A percentile compares a stretch with the other conserved stretches of the same genome.
These are phyloP conservation scores for Nomada ruficornis DNA, from an alignment of 2,888 invertebrate genomes.

Conservation along the genomic window DNA sequence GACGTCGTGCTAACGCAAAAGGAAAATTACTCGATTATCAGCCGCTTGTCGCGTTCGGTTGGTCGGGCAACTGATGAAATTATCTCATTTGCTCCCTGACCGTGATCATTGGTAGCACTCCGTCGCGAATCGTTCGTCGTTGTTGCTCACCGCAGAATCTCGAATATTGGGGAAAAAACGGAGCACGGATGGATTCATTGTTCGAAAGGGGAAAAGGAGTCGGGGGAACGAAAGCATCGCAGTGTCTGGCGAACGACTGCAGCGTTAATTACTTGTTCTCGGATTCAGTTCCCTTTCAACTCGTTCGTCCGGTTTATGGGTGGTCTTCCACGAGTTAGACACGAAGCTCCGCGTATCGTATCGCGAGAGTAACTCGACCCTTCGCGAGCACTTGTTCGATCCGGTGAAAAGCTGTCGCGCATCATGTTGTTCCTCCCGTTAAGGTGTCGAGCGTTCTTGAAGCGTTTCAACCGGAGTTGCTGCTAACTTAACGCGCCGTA, in stretches of 20 bases:
- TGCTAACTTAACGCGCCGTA: not conserved
- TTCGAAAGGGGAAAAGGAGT: not conserved
- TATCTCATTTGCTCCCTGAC: constrained; percentile 2
- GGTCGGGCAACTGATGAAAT: not conserved
- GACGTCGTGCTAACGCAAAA: not conserved
- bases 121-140: not conserved
- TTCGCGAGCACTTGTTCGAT: constrained; percentile 22
- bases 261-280: constrained; percentile 46
- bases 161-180: not conserved
- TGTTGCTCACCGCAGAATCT: not conserved
- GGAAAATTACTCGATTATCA: constrained; percentile 2
- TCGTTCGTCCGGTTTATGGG: constrained; percentile 56
- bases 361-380: constrained; percentile 30
- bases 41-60: not conserved
- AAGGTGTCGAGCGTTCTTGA: not conserved
- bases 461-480: not conserved
- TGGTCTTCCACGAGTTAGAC: constrained; percentile 43
- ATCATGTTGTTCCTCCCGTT: not conserved
- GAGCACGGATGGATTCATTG: not conserved
- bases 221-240: not conserved
- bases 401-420: constrained; percentile 12
- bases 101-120: not conserved
- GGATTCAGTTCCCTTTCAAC: constrained; percentile 59
- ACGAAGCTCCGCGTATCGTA: constrained; percentile 9
- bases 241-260: constrained; percentile 16